Conservation (phyloP, 2,113 vertebrate genomes). For the Cynocephalus volans region DNA sequence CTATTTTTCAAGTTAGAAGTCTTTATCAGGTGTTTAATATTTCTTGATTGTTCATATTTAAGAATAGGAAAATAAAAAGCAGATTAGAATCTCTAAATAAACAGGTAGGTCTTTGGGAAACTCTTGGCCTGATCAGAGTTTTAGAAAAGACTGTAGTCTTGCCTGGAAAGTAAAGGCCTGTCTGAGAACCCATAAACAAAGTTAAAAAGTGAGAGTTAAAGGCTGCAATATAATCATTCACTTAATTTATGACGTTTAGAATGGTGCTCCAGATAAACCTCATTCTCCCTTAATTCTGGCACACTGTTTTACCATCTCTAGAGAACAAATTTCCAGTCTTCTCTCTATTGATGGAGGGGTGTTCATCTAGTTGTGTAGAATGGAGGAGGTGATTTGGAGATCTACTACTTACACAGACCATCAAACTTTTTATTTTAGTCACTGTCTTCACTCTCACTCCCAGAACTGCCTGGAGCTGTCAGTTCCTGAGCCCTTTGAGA, state of each 20-base stretch:
- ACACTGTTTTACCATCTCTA: background rate
- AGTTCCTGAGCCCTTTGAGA: background rate
- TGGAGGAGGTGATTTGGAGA: background rate
- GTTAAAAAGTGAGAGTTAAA: background rate
- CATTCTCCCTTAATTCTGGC: background rate
- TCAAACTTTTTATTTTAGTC: background rate
- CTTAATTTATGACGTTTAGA: background rate
- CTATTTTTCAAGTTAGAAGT: background rate
- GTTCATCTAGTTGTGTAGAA: background rate
- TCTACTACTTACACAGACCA: background rate
- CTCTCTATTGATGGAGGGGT: background rate
- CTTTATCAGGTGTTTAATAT: conserved; percentile 28
- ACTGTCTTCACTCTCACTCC: background rate
- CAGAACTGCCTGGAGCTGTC: background rate
- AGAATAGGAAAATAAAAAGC: background rate
- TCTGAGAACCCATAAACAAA: background rate
- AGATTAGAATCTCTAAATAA: background rate
- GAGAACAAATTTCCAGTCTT: background rate
- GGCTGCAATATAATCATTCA: background rate
- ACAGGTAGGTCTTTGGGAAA: background rate
- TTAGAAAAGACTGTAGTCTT: background rate
- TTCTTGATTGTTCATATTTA: conserved; percentile 25
- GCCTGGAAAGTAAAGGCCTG: background rate
- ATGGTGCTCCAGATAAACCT: background rate
- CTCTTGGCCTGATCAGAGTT: background rate